Base-by-base conservation (phyloP, 2,113 vertebrate species). In the Neolamprologus brichardi region DNA sequence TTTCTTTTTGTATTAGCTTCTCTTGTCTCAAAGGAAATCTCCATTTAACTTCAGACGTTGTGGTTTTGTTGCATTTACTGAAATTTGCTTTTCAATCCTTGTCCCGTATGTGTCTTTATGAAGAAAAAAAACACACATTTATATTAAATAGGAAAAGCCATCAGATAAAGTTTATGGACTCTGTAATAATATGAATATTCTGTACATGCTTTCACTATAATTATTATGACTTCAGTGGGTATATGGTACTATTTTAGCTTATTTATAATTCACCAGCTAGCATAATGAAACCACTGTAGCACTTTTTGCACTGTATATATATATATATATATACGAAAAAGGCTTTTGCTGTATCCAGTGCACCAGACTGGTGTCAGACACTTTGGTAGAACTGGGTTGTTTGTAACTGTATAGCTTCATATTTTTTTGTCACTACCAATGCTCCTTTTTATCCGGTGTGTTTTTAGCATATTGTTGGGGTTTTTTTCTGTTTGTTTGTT, bases 221-320 rank as follows among this genome's bases (percentile, higher is more conserved):
- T 87, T 87, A 82, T 81, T 72, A 60, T 88, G 52, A 87, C 85
- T 89, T 89, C 37, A 87, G 83, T 93, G 89, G 81, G 81, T 90
- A 87, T 53, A 88, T 85, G 90, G 82, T 92, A 77, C 54, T 88
- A 80, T 91, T 90, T 90, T 87, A 93, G 92, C 91, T 93, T 93
- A 95, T 96, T 95, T 95, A 94, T 95, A 93, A 94, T 91, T 88
- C 93, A 95, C 93, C 91, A 92, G 88, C 92, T 92, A 80, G 89
- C 86, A 83, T 93, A 92, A 91, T 91, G 58, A 93, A 93, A 93
- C 91, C 90, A 93, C 89, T 92, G 87, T 93, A 92, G 94, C 94
- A 95, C 95, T 95, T 95, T 94, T 92, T 94, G 89, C 92, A 95
- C 89, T 96, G 94, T 95, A 95, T 94, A 95, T 95, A 95, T 92